Evolutionary conservation across 2,113 vertebrate genomes (phyloP).

Genomic region (Mobula birostris): DNA sequence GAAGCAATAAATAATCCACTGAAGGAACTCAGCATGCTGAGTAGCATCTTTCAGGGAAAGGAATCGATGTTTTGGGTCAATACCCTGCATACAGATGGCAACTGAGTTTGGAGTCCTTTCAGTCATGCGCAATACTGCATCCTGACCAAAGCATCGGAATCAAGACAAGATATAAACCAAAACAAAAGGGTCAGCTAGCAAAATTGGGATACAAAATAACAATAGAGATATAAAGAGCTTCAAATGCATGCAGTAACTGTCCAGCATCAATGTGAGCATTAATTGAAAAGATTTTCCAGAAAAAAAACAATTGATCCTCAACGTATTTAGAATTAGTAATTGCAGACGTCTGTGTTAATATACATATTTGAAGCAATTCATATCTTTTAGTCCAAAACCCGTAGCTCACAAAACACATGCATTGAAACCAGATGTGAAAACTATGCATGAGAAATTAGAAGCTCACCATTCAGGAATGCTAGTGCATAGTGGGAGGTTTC

Average conservation of each 20-base stretch:
- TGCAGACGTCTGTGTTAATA: neutral
- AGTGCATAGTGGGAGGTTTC: slow-evolving; percentile 22
- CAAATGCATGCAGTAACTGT: neutral
- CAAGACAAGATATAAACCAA: neutral
- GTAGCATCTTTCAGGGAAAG: too few species aligned
- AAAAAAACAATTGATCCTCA: neutral
- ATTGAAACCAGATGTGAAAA: slow-evolving; percentile 32
- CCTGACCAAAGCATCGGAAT: neutral
- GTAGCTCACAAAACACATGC: slow-evolving; percentile 12
- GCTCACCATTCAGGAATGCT: slow-evolving; percentile 35
- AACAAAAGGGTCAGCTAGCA: neutral
- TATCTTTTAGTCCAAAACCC: neutral
- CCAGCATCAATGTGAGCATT: neutral
- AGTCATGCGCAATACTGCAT: neutral
- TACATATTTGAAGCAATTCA: neutral
- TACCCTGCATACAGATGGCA: too few species aligned
- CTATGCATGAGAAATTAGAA: slow-evolving; percentile 33
- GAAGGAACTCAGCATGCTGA: too few species aligned
- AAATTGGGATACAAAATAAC: neutral
- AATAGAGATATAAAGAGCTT: neutral
- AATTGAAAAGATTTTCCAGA: neutral
- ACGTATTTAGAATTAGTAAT: neutral
- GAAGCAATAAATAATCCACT: too few species aligned
- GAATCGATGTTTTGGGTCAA: too few species aligned
- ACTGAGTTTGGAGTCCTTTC: too few species aligned